phyloP scores from a whole-genome alignment of 2,113 vertebrate genomes.

The Sander lucioperca region DNA sequence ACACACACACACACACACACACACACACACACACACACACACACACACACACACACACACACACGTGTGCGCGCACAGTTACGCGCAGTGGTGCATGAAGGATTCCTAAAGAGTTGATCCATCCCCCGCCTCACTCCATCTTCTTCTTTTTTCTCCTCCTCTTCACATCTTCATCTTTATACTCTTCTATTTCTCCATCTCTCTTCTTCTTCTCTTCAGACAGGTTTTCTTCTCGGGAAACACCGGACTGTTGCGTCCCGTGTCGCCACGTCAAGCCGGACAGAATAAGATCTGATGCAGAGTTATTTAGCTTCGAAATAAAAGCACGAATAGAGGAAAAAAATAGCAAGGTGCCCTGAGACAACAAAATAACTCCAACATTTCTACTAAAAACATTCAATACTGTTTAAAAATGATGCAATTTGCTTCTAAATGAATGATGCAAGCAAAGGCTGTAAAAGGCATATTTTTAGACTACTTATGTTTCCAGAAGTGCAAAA shows the following conservation, averaged over 20 bases:
- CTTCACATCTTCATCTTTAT: background rate
- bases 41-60: background rate
- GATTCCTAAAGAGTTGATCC: constrained; percentile 10
- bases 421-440: background rate
- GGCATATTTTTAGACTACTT: no score
- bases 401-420: background rate
- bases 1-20: no score
- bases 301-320: constrained; percentile 28
- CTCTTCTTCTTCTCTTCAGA: background rate
- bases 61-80: constrained; percentile 8
- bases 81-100: constrained; percentile 13
- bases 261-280: constrained; percentile 28
- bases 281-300: background rate
- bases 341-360: rapidly evolving
- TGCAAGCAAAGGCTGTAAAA: background rate
- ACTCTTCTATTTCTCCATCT: background rate
- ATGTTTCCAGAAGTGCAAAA: no score
- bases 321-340: constrained; percentile 10
- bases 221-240: constrained; percentile 52
- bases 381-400: background rate
- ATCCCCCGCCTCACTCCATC: background rate
- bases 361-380: background rate
- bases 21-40: background rate
- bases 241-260: constrained; percentile 69
- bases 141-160: background rate